A percentile compares a stretch with the other conserved stretches of the same genome.
Conservation (phyloP, 2,888 invertebrate genomes). For the Galerucella calmariensis region DNA sequence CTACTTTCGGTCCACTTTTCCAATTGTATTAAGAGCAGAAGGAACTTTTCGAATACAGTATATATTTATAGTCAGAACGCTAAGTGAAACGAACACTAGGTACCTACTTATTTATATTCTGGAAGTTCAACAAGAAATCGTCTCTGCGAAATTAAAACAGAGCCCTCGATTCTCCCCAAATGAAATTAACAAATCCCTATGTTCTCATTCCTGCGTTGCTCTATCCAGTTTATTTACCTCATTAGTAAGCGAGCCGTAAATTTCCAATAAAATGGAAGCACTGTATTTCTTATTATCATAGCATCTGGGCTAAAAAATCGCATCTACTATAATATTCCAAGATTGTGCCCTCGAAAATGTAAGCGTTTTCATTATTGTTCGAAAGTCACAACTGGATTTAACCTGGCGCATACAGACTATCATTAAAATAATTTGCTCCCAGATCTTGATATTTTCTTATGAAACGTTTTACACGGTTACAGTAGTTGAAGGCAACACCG, state of each 20-base stretch:
- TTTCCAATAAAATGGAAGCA: conserved; percentile 32
- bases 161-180: conserved; percentile 10
- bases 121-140: conserved; percentile 3
- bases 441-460: conserved; percentile 32
- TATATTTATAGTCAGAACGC: neutral
- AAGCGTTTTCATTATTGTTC: conserved; percentile 28
- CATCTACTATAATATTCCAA: conserved; percentile 29
- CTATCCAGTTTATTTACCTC: conserved; percentile 38
- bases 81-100: neutral
- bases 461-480: conserved; percentile 3
- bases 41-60: neutral
- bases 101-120: conserved; percentile 15
- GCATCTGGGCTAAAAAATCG: conserved; percentile 22
- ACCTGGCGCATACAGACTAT: conserved; percentile 19
- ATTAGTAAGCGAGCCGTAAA: conserved; percentile 40
- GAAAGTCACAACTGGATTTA: conserved; percentile 12
- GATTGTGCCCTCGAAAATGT: conserved; percentile 19
- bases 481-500: neutral
- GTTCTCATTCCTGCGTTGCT: conserved; percentile 11
- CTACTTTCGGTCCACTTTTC: neutral
- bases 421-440: conserved; percentile 28
- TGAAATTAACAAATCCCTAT: conserved; percentile 27
- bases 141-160: conserved; percentile 22
- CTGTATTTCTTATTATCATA: conserved; percentile 8
- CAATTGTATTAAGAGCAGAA: neutral